Conservation (phyloP, 1,140 invertebrate species). For the Proctacanthus coquilletti region DNA sequence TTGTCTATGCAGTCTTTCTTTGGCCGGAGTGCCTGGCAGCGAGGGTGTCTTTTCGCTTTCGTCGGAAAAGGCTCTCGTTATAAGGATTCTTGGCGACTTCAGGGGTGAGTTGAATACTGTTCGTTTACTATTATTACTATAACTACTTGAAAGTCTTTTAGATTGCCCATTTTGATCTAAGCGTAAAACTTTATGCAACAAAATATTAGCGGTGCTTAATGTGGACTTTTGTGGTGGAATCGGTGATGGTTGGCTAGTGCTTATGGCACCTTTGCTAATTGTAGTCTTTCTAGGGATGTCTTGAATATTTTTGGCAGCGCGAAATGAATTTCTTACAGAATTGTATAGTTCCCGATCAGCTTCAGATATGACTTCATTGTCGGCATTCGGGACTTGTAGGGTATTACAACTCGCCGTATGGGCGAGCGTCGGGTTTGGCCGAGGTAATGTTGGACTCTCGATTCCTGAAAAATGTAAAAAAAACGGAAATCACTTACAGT, state of each 20-base stretch:
- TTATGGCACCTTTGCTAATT: slow-evolving; percentile 12
- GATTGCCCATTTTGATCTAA: slow-evolving; percentile 18
- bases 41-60: slow-evolving; percentile 40
- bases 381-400: slow-evolving; percentile 33
- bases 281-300: slow-evolving; percentile 11
- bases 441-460: not conserved
- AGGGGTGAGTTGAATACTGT: slow-evolving; percentile 30
- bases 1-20: slow-evolving; percentile 33
- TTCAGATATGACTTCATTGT: slow-evolving; percentile 7
- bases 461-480: too few species aligned
- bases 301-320: not conserved
- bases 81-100: slow-evolving; percentile 48
- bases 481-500: too few species aligned
- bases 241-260: slow-evolving; percentile 22
- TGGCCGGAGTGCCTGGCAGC: slow-evolving; percentile 18
- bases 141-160: slow-evolving; percentile 14
- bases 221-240: slow-evolving; percentile 32
- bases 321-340: not conserved
- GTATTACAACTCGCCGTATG: slow-evolving; percentile 9
- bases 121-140: slow-evolving; percentile 5
- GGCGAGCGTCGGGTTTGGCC: not conserved
- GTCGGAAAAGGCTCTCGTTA: slow-evolving; percentile 52
- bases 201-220: slow-evolving; percentile 30
- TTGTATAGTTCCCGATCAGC: not conserved
- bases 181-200: slow-evolving; percentile 38